Conservation (phyloP, 1,140 invertebrate species). For the Tetramorium alpestre region DNA sequence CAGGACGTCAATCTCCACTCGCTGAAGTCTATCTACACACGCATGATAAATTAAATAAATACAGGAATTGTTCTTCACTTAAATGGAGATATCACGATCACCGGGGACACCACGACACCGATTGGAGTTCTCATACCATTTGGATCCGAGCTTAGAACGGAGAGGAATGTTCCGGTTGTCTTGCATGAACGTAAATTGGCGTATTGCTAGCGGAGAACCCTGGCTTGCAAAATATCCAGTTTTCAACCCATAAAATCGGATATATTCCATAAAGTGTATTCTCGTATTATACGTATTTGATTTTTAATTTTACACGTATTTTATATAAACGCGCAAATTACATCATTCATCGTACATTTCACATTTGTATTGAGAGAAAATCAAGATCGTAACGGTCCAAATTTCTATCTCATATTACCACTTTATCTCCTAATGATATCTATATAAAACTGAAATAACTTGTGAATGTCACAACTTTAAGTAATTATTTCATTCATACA, state of each 20-base stretch:
- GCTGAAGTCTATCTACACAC: conserved; percentile 55
- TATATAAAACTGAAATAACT: not conserved
- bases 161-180: conserved; percentile 1
- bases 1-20: conserved; percentile 18
- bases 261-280: not conserved
- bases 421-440: not conserved
- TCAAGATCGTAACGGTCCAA: not conserved
- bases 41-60: conserved; percentile 71
- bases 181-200: conserved; percentile 25
- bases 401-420: not conserved
- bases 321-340: not conserved
- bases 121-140: conserved; percentile 17
- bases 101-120: conserved; percentile 36
- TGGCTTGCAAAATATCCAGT: not conserved
- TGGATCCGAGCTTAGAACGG: conserved; percentile 6
- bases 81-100: conserved; percentile 45
- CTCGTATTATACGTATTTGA: not conserved
- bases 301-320: conserved; percentile 5
- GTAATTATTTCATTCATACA: not conserved
- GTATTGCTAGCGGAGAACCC: not conserved
- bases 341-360: not conserved
- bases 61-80: conserved; percentile 53
- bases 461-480: not conserved
- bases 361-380: not conserved
- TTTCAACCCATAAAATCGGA: not conserved